A percentile compares a stretch with the other conserved stretches of the same genome.
Conservation (phyloP, 2,113 vertebrate species). For the Scatophagus argus region DNA sequence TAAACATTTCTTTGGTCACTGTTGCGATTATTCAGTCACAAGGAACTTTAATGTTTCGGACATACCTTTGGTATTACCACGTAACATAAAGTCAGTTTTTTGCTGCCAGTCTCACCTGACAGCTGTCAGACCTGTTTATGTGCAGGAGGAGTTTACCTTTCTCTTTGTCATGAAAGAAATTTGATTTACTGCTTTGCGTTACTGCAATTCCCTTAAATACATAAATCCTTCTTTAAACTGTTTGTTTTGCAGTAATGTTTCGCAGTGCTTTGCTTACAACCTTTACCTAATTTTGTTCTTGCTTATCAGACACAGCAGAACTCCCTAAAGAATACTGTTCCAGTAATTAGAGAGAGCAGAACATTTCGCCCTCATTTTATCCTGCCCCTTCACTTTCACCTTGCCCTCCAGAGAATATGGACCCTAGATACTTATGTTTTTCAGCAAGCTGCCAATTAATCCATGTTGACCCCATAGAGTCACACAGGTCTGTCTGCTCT, state of each 20-base stretch:
- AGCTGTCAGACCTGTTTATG: too few species aligned
- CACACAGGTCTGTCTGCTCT: slow-evolving; percentile 2
- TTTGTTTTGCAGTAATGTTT: slow-evolving; percentile 5
- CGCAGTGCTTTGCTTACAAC: background rate
- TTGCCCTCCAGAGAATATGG: background rate
- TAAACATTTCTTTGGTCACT: too few species aligned
- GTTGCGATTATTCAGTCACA: too few species aligned
- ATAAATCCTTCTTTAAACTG: slow-evolving; percentile 2
- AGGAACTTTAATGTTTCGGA: too few species aligned
- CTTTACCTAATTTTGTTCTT: slow-evolving; percentile 11
- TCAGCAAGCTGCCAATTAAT: slow-evolving; percentile 57
- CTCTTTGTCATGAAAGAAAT: background rate
- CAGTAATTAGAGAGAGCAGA: slow-evolving; percentile 43
- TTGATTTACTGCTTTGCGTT: background rate
- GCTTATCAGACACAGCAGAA: slow-evolving; percentile 35
- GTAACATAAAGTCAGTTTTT: too few species aligned
- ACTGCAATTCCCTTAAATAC: background rate
- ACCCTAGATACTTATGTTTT: slow-evolving; percentile 15
- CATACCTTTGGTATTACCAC: too few species aligned
- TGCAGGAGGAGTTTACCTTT: too few species aligned
- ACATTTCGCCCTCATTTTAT: background rate
- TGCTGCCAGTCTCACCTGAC: too few species aligned
- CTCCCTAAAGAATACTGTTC: slow-evolving; percentile 23
- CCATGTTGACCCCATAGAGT: slow-evolving; percentile 35
- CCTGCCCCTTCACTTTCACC: slow-evolving; percentile 16